Evolutionary conservation across 1,140 invertebrate species (phyloP), one percentile per base, ranked within the genome.

Genomic region (Calycopis cecrops): DNA sequence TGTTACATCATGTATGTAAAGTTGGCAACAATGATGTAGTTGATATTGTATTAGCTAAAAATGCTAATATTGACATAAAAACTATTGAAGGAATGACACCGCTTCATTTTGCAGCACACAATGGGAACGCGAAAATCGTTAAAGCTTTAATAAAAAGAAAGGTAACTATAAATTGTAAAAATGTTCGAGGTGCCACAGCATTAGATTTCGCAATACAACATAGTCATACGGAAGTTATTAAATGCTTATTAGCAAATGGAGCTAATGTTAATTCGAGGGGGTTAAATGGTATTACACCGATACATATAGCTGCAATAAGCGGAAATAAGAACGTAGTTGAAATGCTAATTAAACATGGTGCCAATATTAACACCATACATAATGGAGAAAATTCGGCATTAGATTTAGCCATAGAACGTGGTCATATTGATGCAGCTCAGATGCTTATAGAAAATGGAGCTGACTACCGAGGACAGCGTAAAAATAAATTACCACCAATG

Each of bases 401-500:
- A 48, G 9, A 6, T 48, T 11, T 48, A 28, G 47, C 47, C 8
- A 48, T 18, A 34, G 7, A 11, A 28, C 11, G 11, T 48, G 47
- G 47, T 14, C 47, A 48, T n/a, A 28, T 18, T 28, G 18, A 48
- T 28, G 11, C 16, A 16, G 21, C 18, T 10, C 47, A 48, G 47
- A 34, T 18, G 9, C 18, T 48, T 10, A 48, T 48, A 33, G 12
- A 28, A 4, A 12, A 14, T 48, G 47, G 47, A 10, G 47, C 47
- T 28, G 21, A 48, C 18, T 48, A n/a, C 8, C 9, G 21, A 16
- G 12, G 12, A 1, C 17, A 21, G 18, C 4, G 2, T 28, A 33
- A 48, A 18, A n/a, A 33, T 48, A 48, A 33, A 28, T 48, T 48
- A n/a, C 12, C 47, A 48, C 18, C 47, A 12, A 28, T 48, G 18